phyloP scores from a whole-genome alignment of 2,888 invertebrate species.

The Tubulanus polymorphus region DNA sequence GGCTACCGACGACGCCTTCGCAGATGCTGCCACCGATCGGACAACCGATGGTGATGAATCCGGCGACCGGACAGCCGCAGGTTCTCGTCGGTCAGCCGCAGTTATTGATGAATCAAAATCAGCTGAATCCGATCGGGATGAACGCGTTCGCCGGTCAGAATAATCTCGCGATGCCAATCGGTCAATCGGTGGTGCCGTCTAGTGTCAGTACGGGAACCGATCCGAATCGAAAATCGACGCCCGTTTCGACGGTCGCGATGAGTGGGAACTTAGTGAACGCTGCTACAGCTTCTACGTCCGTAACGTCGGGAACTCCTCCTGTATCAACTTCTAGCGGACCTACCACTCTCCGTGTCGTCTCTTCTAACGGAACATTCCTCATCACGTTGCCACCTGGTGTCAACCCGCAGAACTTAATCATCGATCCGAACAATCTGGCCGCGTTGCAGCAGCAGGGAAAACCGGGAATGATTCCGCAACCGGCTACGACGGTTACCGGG shows the following conservation, averaged over 20 bases:
- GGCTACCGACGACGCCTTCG: no score
- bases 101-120: conserved; percentile 2
- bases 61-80: conserved; percentile 1
- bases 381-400: conserved; percentile 36
- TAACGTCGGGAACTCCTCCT: neutral
- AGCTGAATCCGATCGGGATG: neutral
- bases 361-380: conserved; percentile 34
- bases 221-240: conserved; percentile 15
- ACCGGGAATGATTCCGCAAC: conserved; percentile 4
- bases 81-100: conserved; percentile 1
- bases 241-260: conserved; percentile 14
- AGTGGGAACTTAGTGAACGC: conserved; percentile 3
- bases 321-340: conserved; percentile 10
- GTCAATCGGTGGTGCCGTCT: neutral
- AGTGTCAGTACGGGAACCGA: neutral
- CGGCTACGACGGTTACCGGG: conserved; percentile 7
- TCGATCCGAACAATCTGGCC: conserved; percentile 37
- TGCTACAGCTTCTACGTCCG: neutral
- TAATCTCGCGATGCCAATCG: neutral
- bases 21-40: conserved; percentile 23
- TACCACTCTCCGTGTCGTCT: neutral
- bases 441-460: conserved; percentile 23
- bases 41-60: conserved; percentile 30
- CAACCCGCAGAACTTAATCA: conserved; percentile 33
- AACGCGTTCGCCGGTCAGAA: neutral